phyloP scores from a whole-genome alignment of 2,888 invertebrate species.

The Aromia moschata region DNA sequence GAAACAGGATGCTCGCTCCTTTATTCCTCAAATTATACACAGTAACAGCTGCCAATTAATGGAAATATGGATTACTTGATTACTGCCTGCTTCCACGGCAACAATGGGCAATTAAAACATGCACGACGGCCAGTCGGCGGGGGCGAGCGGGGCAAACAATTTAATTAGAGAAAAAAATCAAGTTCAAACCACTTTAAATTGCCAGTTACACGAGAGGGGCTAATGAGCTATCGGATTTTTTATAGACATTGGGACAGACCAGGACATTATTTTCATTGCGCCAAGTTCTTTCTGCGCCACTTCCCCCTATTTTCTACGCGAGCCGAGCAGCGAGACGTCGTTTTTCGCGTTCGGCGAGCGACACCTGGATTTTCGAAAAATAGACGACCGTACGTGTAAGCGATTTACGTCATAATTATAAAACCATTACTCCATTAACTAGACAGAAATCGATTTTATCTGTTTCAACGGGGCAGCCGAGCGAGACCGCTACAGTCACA shows the following conservation, averaged over 20 bases:
- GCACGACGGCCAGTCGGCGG: too few relatives aligned
- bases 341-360: not conserved
- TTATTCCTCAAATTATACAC: constrained; percentile 13
- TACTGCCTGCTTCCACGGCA: constrained; percentile 3
- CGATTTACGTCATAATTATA: constrained; percentile 34
- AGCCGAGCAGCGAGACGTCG: not conserved
- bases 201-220: too few relatives aligned
- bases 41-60: constrained; percentile 12
- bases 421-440: constrained; percentile 36
- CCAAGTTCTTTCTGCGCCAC: too few relatives aligned
- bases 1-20: constrained; percentile 7
- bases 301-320: too few relatives aligned
- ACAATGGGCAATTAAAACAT: constrained; percentile 2
- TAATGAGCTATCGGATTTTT: too few relatives aligned
- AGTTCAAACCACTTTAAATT: too few relatives aligned
- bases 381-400: constrained; percentile 17
- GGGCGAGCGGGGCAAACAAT: too few relatives aligned
- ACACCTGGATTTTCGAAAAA: constrained; percentile 11
- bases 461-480: constrained; percentile 29
- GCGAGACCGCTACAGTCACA: constrained; percentile 42
- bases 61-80: constrained; percentile 5
- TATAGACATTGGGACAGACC: too few relatives aligned
- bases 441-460: constrained; percentile 38
- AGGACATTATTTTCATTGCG: not conserved
- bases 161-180: too few relatives aligned